phyloP scores from a whole-genome alignment of 1,140 invertebrate species.

The Zaprionus vittiger region DNA sequence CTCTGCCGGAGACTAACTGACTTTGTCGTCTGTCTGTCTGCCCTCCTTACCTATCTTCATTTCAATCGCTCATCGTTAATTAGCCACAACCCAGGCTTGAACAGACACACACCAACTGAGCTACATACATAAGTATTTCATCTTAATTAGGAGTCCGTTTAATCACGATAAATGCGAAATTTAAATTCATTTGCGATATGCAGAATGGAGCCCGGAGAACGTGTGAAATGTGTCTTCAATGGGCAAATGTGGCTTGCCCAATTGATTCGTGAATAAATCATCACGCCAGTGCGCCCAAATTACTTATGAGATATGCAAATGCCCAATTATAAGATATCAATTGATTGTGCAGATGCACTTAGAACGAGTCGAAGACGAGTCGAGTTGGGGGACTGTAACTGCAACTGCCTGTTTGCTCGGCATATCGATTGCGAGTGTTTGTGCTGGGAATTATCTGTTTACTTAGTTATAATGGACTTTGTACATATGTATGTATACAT shows the following conservation, averaged over 20 bases:
- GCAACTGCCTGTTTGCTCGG: neutral
- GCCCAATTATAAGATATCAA: conserved; percentile 38
- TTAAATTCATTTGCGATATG: conserved; percentile 49
- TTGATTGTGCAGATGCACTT: conserved; percentile 11
- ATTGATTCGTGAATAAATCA: conserved; percentile 38
- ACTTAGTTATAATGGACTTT: neutral
- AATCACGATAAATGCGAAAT: conserved; percentile 65
- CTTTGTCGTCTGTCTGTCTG: conserved; percentile 34
- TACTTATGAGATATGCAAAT: conserved; percentile 36
- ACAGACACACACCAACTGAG: neutral
- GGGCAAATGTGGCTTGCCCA: conserved; percentile 32
- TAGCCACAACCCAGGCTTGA: conserved; percentile 46
- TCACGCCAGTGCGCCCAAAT: conserved; percentile 11
- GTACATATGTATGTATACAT: neutral
- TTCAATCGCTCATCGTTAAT: conserved; percentile 76
- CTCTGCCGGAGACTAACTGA: conserved; percentile 1
- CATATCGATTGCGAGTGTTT: neutral
- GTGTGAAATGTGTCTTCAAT: conserved; percentile 27
- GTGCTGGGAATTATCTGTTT: conserved; percentile 1
- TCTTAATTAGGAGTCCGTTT: conserved; percentile 18
- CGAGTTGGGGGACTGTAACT: neutral
- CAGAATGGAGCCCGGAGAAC: neutral
- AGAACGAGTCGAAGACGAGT: neutral
- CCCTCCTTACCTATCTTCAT: conserved; percentile 49
- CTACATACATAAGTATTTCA: neutral